Percentiles rank a stretch among this genome's conserved stretches.
Evolutionary conservation across 2,113 vertebrate species (phyloP).

Genomic region (Chaenogobius annularis): DNA sequence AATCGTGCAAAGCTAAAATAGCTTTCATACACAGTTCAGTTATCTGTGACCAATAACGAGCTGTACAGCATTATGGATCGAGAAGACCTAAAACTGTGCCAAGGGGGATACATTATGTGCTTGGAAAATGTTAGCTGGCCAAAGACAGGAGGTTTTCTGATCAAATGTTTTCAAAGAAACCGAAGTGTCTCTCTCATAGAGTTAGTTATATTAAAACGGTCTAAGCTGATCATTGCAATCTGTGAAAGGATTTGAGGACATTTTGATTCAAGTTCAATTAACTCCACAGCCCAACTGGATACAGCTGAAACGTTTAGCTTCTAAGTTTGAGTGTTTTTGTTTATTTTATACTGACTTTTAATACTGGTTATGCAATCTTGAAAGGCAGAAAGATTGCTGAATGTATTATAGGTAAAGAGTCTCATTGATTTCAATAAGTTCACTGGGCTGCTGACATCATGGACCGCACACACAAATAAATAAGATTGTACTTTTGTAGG

Average conservation of each 20-base stretch:
- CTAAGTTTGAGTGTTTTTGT: slow-evolving; percentile 17
- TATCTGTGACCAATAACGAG: slow-evolving; percentile 22
- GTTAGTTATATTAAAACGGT: too few species aligned
- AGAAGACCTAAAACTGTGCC: neutral
- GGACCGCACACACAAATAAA: neutral
- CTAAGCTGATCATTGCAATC: slow-evolving; percentile 23
- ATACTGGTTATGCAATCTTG: slow-evolving; percentile 51
- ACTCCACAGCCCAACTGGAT: too few species aligned
- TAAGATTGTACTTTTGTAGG: neutral
- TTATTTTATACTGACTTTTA: too few species aligned
- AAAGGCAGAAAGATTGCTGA: slow-evolving; percentile 36
- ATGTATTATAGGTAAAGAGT: neutral
- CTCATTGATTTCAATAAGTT: too few species aligned
- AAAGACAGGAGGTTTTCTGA: neutral
- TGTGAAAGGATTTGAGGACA: neutral
- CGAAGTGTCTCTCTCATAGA: neutral
- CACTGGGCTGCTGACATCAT: neutral
- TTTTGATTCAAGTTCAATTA: too few species aligned
- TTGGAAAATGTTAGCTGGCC: slow-evolving; percentile 1
- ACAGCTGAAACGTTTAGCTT: too few species aligned
- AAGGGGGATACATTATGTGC: slow-evolving; percentile 20
- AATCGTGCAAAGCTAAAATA: slow-evolving; percentile 37
- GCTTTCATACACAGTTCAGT: slow-evolving; percentile 34
- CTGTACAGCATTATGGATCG: neutral
- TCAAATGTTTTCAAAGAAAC: slow-evolving; percentile 31